These are phyloP conservation scores for Astyanax mexicanus DNA, from an alignment of 2,797 vertebrate species.

Conservation along the genomic window DNA sequence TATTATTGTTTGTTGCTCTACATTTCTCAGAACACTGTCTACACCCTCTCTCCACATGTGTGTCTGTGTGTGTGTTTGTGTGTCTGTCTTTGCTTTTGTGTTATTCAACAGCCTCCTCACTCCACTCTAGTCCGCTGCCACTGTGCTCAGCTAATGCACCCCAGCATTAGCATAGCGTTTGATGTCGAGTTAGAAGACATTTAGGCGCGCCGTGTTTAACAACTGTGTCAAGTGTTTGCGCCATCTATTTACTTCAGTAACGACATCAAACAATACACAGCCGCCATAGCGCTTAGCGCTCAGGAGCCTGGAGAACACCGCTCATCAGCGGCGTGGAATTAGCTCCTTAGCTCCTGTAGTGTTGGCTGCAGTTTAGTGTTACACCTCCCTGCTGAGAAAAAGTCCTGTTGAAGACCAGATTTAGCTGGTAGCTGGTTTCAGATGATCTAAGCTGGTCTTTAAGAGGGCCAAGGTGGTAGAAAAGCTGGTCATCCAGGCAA, in stretches of 20 bases:
- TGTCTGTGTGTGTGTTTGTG: constrained; percentile 21
- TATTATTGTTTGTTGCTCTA: constrained; percentile 56
- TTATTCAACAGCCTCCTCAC: constrained; percentile 42
- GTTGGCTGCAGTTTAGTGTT: not conserved
- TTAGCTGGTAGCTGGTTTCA: too few relatives aligned
- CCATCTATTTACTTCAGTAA: constrained; percentile 79
- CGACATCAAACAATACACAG: constrained; percentile 78
- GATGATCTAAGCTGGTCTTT: too few relatives aligned
- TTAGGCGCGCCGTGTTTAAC: constrained; percentile 78
- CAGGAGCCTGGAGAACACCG: constrained; percentile 8
- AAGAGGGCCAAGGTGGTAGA: too few relatives aligned
- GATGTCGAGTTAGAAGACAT: constrained; percentile 82
- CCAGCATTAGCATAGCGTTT: constrained; percentile 82
- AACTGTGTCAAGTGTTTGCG: constrained; percentile 81
- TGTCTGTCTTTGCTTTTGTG: constrained; percentile 43
- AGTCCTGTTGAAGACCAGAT: too few relatives aligned
- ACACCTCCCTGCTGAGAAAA: too few relatives aligned
- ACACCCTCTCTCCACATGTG: constrained; percentile 3
- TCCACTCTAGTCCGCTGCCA: constrained; percentile 39
- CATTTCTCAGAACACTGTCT: constrained; percentile 45
- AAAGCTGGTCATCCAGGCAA: too few relatives aligned
- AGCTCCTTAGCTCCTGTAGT: not conserved
- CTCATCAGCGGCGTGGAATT: constrained; percentile 5
- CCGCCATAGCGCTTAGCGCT: constrained; percentile 50
- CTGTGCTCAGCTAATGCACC: constrained; percentile 72